These are phyloP conservation scores for Corvus cornix DNA, from an alignment of 2,113 vertebrate species.

Conservation along the genomic window DNA sequence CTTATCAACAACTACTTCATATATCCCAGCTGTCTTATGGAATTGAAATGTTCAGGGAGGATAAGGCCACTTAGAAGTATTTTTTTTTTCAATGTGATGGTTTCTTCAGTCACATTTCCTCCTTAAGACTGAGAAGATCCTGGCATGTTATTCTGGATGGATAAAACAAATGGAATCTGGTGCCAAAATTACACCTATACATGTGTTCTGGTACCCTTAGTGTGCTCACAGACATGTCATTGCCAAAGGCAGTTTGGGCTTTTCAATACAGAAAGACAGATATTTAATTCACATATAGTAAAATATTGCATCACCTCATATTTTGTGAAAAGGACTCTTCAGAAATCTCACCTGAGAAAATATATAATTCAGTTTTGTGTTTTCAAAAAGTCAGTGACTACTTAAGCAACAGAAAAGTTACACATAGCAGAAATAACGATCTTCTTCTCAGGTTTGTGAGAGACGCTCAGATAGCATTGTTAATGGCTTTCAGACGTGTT, in stretches of 20 bases:
- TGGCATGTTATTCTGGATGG: not conserved
- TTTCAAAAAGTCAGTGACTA: not conserved
- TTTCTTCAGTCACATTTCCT: not conserved
- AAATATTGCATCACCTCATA: not conserved
- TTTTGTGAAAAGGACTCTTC: not conserved
- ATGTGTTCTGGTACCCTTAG: not conserved
- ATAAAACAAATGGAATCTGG: not conserved
- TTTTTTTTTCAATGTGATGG: not conserved
- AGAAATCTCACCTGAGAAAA: not conserved
- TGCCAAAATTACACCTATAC: not conserved
- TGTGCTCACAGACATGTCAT: not conserved
- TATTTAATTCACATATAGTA: not conserved
- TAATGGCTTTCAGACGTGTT: not conserved
- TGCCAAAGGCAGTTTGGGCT: not conserved
- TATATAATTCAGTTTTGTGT: not conserved
- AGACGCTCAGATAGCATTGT: not conserved
- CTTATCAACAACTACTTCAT: not conserved
- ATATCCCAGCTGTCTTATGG: not conserved
- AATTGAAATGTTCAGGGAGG: not conserved
- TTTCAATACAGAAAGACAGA: not conserved
- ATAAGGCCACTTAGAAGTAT: not conserved
- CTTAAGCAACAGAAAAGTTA: not conserved
- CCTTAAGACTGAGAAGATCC: not conserved
- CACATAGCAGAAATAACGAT: not conserved
- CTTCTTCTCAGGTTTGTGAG: not conserved